Conservation (phyloP, 2,888 invertebrate genomes). For the Drosophila percnosoma region DNA sequence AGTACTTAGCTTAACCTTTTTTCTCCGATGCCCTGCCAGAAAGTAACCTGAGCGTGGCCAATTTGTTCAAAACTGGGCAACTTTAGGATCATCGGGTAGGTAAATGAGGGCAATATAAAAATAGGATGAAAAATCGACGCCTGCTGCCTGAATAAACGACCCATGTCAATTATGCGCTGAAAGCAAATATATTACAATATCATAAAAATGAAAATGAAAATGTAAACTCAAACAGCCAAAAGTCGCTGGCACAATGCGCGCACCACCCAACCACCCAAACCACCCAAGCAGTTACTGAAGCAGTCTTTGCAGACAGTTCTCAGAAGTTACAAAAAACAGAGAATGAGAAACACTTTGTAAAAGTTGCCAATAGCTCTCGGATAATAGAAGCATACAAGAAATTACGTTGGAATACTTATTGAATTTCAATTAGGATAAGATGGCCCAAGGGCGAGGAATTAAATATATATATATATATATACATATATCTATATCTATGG, state of each 20-base stretch:
- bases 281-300: neutral
- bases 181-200: slow-evolving; percentile 81
- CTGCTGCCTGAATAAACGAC: slow-evolving; percentile 70
- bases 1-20: slow-evolving; percentile 72
- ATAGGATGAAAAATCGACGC: slow-evolving; percentile 50
- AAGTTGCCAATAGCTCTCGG: slow-evolving; percentile 53
- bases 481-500: neutral
- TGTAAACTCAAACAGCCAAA: slow-evolving; percentile 75
- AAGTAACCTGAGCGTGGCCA: slow-evolving; percentile 74
- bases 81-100: slow-evolving; percentile 4
- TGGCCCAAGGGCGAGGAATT: neutral
- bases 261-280: neutral
- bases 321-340: slow-evolving; percentile 48
- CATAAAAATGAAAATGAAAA: slow-evolving; percentile 73
- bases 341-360: slow-evolving; percentile 45
- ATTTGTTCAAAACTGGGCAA: slow-evolving; percentile 58
- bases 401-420: slow-evolving; percentile 19
- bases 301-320: neutral
- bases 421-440: slow-evolving; percentile 9
- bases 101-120: slow-evolving; percentile 1
- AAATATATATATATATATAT: neutral
- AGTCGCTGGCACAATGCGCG: slow-evolving; percentile 51
- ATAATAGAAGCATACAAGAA: slow-evolving; percentile 5
- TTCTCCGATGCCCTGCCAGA: slow-evolving; percentile 31
- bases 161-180: slow-evolving; percentile 80